Base-by-base conservation (phyloP, 2,888 invertebrate species). In the Ochropleura leucogaster region DNA sequence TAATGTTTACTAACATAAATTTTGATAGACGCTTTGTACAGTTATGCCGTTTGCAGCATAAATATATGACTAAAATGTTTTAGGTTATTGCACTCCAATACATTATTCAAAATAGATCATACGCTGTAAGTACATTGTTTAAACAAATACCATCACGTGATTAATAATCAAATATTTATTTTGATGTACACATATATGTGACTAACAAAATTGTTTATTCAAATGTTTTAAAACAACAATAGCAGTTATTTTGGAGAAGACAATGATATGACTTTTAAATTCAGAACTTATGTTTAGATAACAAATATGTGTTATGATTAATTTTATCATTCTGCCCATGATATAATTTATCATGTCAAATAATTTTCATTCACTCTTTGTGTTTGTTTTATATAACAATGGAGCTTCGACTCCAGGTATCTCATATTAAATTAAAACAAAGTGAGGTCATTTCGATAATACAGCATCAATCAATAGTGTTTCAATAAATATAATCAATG, bases 21-120 rank as follows among this genome's bases (percentile, higher is more conserved):
- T 30, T 47, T 4, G 40, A 3, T 42, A n/a, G 12, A 9, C 16
- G 10, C 1, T 18, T 16, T 8, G 30, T 12, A 30, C 16, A 53
- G 30, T 51, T 40, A 49, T 66, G 40, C 40, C n/a, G 30, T 68
- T n/a, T 42, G 18, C 63, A 63, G 49, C 63, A 71, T 78, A 49
- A 64, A 80, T 74, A 68, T 40, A 74, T 80, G 57, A 49, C 66
- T 63, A 68, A 55, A 68, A 68, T 74, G 59, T 74, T 74, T 57
- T 67, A 68, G 80, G 74, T 74, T 49, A 64, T 79, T 73, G 67
- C 55, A 47, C 74, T 78, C 10, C 80, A 80, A 79, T 79, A 72
- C 77, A 79, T 77, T 65, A 55, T 80, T 65, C 80, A 68, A 68
- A 68, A 49, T 53, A 78, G 57, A 73, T 46, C 66, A 57, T 46